Evolutionary conservation across 2,888 invertebrate species (phyloP), one percentile per base, ranked within the genome.

Genomic region (Alsophila aescularia): DNA sequence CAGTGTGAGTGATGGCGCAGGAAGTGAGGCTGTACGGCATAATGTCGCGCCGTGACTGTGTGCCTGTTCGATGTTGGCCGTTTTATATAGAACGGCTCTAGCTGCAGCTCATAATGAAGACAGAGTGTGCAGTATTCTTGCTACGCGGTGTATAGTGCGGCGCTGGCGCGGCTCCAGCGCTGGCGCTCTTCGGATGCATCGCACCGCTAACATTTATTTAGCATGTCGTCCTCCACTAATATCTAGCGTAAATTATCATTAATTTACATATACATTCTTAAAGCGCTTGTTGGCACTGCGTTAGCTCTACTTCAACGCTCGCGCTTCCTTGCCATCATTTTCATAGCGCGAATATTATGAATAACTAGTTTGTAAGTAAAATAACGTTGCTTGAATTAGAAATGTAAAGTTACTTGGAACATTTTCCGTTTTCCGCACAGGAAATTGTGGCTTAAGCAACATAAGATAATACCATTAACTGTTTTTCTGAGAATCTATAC

Each of bases 61-160:
- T 29, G 34, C 27, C 49, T 42, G 35, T 45, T 59, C 34, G 29
- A 43, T 8, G 48, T 52, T 18, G 31, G 39, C 27, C 42, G 15
- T 21, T 36, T 52, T 52, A 27, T 52, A 57, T 50, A 41, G 39
- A 35, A 56, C 29, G 45, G 31, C 37, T 51, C 53, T 58, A 49
- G n/a, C n/a, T 59, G 54, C 42, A 51, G 57, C 59, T 71, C 64
- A 66, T 79, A 83, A 81, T 81, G 75, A 79, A 82, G 80, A 84
- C 69, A 75, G 74, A 83, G 67, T 71, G 67, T 63, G 64, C 66
- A 66, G 71, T 69, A 70, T 74, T 70, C 68, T 69, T 70, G 72
- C 72, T 68, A 57, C 62, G 63, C 61, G 59, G 67, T 61, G 69
- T 66, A 74, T 70, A 68, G 65, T 61, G 53, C 64, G 56, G 44